Evolutionary conservation across 1,140 invertebrate genomes (phyloP).

Genomic region (Euborellia annulipes): DNA sequence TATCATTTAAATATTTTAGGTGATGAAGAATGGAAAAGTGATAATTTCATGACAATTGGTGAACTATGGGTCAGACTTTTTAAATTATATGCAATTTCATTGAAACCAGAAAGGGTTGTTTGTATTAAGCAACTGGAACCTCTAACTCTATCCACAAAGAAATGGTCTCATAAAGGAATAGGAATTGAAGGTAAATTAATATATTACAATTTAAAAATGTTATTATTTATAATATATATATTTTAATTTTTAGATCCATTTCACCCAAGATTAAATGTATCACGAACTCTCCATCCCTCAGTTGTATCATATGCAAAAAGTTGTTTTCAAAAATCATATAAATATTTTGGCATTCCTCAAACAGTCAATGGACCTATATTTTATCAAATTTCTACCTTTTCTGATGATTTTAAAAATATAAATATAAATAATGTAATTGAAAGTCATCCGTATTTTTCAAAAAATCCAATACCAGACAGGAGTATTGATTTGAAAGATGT

Average conservation of each 20-base stretch:
- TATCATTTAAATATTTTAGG: no score
- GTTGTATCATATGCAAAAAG: slow-evolving; percentile 14
- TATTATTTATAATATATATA: slow-evolving; percentile 15
- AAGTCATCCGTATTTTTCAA: slow-evolving; percentile 10
- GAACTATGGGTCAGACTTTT: slow-evolving; percentile 39
- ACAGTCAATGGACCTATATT: slow-evolving; percentile 19
- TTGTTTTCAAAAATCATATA: slow-evolving; percentile 26
- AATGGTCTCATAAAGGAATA: slow-evolving; percentile 29
- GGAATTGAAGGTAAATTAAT: slow-evolving; percentile 32
- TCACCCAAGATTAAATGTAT: slow-evolving; percentile 29
- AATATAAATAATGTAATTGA: no score
- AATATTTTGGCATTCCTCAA: slow-evolving; percentile 32
- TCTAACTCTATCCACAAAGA: slow-evolving; percentile 24
- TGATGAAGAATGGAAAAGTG: slow-evolving; percentile 8
- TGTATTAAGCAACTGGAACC: slow-evolving; percentile 22
- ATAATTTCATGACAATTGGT: slow-evolving; percentile 32
- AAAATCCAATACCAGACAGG: background rate
- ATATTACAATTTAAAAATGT: slow-evolving; percentile 1
- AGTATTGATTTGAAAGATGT: background rate
- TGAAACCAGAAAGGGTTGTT: slow-evolving; percentile 26
- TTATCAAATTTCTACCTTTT: slow-evolving; percentile 4
- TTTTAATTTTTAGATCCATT: slow-evolving; percentile 30
- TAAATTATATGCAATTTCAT: slow-evolving; percentile 29
- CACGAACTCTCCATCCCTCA: slow-evolving; percentile 17
- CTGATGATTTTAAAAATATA: no score